Evolutionary conservation across 2,113 vertebrate species (phyloP).

Genomic region (Prunella himalayana): DNA sequence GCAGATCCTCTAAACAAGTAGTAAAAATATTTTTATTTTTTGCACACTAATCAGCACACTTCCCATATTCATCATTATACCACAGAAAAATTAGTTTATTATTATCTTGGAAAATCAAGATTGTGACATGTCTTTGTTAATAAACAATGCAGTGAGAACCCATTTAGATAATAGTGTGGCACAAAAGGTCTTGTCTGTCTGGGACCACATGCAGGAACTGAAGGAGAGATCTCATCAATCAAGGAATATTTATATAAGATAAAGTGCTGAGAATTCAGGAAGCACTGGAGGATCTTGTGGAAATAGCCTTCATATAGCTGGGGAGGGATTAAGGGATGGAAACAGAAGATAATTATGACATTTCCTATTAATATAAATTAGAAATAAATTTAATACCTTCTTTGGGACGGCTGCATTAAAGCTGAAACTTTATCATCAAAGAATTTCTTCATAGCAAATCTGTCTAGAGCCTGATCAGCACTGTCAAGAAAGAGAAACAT

Average conservation of each 20-base stretch:
- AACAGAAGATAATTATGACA: not conserved
- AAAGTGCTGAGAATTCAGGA: not conserved
- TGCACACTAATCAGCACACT: not conserved
- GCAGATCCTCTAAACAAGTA: not conserved
- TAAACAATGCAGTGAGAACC: not conserved
- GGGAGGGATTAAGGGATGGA: not conserved
- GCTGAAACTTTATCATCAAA: constrained; percentile 95
- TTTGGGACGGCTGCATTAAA: constrained; percentile 95
- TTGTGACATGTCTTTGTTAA: not conserved
- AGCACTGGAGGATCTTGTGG: not conserved
- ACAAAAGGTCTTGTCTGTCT: not conserved
- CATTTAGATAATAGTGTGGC: not conserved
- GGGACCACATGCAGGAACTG: not conserved
- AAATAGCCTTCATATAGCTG: not conserved
- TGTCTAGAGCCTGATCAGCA: constrained; percentile 94
- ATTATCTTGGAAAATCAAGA: not conserved
- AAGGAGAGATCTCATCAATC: not conserved
- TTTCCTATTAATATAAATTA: not conserved
- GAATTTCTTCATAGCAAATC: constrained; percentile 98
- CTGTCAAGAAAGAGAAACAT: constrained; percentile 67
- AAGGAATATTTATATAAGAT: not conserved
- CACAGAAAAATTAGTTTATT: not conserved
- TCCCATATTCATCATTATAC: not conserved
- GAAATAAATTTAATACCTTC: constrained; percentile 77
- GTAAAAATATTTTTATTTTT: not conserved